Base-by-base conservation (phyloP, 2,113 vertebrate species). In the Syngnathus floridae region DNA sequence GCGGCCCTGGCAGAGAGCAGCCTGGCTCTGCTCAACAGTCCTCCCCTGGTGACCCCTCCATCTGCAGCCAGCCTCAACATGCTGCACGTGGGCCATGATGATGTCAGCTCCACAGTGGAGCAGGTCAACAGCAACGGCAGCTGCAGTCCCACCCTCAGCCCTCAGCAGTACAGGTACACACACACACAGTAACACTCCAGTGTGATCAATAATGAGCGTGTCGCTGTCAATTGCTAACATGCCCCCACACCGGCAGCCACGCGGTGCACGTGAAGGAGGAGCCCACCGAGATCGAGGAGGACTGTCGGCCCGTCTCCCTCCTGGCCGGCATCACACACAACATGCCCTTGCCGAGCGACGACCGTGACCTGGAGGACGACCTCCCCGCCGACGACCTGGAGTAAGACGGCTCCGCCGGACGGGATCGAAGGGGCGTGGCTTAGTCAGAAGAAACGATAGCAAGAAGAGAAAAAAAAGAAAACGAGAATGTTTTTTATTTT, bases 181-280 rank as follows among this genome's bases (percentile, higher is more conserved):
- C 19, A 26, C 21, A 26, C 10, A 54, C 22, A 31, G 26, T 31
- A 3, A 54, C 40, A 41, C 40, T 11, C 40, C 17, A n/a, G 0
- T 9, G 46, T n/a, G 19, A n/a, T 9, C 17, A 49, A 49, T 49
- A 49, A 49, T 2, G 19, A 49, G 21, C 5, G 54, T 16, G 21
- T 16, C 0, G 54, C 8, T 21, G 48, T 21, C 48, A 51, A 0
- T 21, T 0, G 21, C 7, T 21, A 51, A 8, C 16, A 3, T 57
- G 16, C 17, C 3, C 5, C 9, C 67, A 14, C 73, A 35, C 65
- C 54, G 37, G 0, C 79, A 94, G 96, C 86, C 96, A 99, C 83
- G 93, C 91, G 74, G 90, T 97, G 65, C 96, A 99, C 72, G 96
- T 99, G 88, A 99, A 99, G 89, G 97, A 99, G 91, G 97, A 99